A percentile compares a stretch with the other conserved stretches of the same genome.
Evolutionary conservation across 2,113 vertebrate genomes (phyloP).

Genomic region (Bothrops jararaca): DNA sequence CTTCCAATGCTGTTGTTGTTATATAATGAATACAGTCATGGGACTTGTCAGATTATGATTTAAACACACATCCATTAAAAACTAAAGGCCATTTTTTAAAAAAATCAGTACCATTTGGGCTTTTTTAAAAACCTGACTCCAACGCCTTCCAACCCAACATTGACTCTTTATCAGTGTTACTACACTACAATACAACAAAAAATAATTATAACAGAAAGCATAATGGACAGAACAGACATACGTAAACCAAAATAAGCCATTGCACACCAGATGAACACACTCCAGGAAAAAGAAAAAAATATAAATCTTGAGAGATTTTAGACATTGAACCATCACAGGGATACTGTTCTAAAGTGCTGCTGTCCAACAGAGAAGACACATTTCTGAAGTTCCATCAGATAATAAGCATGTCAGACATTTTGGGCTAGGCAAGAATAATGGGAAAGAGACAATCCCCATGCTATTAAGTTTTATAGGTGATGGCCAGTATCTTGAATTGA

Average conservation of each 20-base stretch:
- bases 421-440: neutral
- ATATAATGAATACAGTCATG: neutral
- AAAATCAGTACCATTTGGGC: constrained; percentile 15
- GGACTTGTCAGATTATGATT: neutral
- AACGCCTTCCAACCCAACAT: neutral
- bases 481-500: neutral
- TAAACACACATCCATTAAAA: constrained; percentile 10
- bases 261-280: neutral
- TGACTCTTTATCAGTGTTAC: neutral
- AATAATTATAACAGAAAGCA: neutral
- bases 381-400: neutral
- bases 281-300: neutral
- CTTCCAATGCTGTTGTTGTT: too few species aligned
- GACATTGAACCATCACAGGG: neutral
- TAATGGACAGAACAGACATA: neutral
- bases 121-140: neutral
- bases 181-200: neutral
- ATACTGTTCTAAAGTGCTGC: neutral
- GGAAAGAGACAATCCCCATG: neutral
- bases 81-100: constrained; percentile 19
- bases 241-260: neutral
- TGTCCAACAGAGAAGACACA: neutral
- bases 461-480: neutral
- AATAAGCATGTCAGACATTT: neutral
- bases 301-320: neutral